phyloP scores from a whole-genome alignment of 1,140 invertebrate species.

The Zaprionus africanus region DNA sequence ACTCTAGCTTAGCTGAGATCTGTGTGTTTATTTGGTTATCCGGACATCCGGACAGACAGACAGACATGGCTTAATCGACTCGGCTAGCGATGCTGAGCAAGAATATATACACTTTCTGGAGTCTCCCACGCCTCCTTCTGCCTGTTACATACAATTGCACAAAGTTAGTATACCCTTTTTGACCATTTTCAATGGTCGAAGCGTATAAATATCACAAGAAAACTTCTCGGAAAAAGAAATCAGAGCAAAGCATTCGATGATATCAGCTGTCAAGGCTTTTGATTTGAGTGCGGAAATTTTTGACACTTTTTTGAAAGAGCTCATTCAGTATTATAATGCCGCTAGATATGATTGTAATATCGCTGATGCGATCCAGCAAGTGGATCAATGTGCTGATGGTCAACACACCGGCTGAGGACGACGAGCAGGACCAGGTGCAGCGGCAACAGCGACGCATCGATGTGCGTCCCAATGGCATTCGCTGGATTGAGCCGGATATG shows the following conservation, averaged over 20 bases:
- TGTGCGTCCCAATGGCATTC: constrained; percentile 31
- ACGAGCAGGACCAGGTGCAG: neutral
- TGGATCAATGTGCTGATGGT: constrained; percentile 51
- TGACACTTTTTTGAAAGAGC: neutral
- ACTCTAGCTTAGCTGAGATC: no score
- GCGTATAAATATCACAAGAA: no score
- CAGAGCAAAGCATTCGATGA: neutral
- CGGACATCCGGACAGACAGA: no score
- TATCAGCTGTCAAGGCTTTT: neutral
- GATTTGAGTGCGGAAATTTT: neutral
- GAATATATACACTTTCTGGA: no score
- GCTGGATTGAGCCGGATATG: constrained; percentile 32
- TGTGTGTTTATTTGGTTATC: no score
- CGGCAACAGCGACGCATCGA: constrained; percentile 2
- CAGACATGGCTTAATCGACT: no score
- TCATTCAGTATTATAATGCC: constrained; percentile 37
- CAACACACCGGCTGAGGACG: constrained; percentile 34
- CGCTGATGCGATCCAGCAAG: constrained; percentile 10
- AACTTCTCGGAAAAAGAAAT: neutral
- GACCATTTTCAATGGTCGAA: no score
- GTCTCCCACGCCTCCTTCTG: no score
- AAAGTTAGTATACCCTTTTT: no score
- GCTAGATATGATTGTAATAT: constrained; percentile 45
- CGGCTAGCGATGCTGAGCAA: no score
- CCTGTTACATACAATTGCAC: no score